phyloP scores from a whole-genome alignment of 2,888 invertebrate species.

The Hypselothyrea guttata region DNA sequence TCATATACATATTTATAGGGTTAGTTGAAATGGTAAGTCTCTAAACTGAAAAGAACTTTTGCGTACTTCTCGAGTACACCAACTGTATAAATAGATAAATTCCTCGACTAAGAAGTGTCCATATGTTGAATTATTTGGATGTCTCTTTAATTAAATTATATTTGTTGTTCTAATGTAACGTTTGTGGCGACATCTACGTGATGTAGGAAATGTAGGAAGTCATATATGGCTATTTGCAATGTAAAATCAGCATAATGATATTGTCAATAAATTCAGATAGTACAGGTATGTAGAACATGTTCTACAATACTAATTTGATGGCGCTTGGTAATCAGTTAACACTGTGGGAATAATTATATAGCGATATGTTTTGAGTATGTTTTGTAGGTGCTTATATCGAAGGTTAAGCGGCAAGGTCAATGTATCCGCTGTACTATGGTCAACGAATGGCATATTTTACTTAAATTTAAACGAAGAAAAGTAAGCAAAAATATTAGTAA shows the following conservation, averaged over 20 bases:
- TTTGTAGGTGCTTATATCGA: slow-evolving; percentile 19
- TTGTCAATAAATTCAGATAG: not conserved
- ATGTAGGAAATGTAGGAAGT: slow-evolving; percentile 7
- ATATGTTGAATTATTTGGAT: too few relatives aligned
- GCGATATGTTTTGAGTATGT: slow-evolving; percentile 6
- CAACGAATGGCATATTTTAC: not conserved
- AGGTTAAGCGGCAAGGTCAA: slow-evolving; percentile 35
- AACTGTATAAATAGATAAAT: too few relatives aligned
- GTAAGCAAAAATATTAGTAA: too few relatives aligned
- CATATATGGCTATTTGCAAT: too few relatives aligned
- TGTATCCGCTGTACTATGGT: slow-evolving; percentile 2
- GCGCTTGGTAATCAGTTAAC: slow-evolving; percentile 18
- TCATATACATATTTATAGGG: too few relatives aligned
- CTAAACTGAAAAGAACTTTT: too few relatives aligned
- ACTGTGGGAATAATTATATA: slow-evolving; percentile 15
- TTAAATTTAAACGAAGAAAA: not conserved
- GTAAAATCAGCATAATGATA: not conserved
- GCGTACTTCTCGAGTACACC: too few relatives aligned
- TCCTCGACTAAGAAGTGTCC: too few relatives aligned
- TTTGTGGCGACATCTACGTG: not conserved
- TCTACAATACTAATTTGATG: slow-evolving; percentile 8
- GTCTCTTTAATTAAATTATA: too few relatives aligned
- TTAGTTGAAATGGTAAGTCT: too few relatives aligned
- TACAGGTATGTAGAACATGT: slow-evolving; percentile 5
- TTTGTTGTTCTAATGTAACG: too few relatives aligned